A percentile compares a stretch with the other conserved stretches of the same genome.
These are phyloP conservation scores for Geotria australis DNA, from an alignment of 2,797 vertebrate genomes.

Conservation along the genomic window DNA sequence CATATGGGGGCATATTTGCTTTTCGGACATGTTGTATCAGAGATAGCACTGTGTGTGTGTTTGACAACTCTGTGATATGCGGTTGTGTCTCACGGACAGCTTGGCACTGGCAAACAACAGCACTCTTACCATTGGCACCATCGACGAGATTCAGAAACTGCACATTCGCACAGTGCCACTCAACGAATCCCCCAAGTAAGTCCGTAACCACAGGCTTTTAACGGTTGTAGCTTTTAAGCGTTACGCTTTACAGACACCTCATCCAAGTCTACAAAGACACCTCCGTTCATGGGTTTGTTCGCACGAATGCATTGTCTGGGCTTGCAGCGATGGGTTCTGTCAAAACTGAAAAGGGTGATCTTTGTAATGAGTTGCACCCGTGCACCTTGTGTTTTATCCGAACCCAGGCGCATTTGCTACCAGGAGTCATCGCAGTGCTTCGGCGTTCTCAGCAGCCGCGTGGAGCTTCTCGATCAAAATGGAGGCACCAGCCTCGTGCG, in stretches of 20 bases:
- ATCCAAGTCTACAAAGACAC: no score
- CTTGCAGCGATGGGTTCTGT: no score
- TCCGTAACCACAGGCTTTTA: not conserved
- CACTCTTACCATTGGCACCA: slow-evolving; percentile 88
- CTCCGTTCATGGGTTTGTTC: no score
- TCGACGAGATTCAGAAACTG: slow-evolving; percentile 92
- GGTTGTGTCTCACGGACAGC: slow-evolving; percentile 10
- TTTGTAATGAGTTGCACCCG: no score
- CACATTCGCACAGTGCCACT: slow-evolving; percentile 91
- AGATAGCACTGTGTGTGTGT: no score
- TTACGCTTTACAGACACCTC: no score
- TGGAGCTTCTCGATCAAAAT: slow-evolving; percentile 75
- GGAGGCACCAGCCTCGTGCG: slow-evolving; percentile 59
- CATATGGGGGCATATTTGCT: not conserved
- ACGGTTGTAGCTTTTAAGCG: no score
- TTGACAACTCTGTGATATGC: no score
- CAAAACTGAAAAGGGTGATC: no score
- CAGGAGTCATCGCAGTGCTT: slow-evolving; percentile 96
- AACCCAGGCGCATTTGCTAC: slow-evolving; percentile 70
- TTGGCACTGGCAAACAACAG: slow-evolving; percentile 91
- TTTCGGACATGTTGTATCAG: not conserved
- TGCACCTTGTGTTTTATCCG: not conserved
- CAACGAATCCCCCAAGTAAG: slow-evolving; percentile 76
- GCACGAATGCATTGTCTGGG: no score
- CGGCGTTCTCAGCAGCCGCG: slow-evolving; percentile 67